Base-by-base conservation (phyloP, 1,140 invertebrate species). In the Glossosoma conforme region DNA sequence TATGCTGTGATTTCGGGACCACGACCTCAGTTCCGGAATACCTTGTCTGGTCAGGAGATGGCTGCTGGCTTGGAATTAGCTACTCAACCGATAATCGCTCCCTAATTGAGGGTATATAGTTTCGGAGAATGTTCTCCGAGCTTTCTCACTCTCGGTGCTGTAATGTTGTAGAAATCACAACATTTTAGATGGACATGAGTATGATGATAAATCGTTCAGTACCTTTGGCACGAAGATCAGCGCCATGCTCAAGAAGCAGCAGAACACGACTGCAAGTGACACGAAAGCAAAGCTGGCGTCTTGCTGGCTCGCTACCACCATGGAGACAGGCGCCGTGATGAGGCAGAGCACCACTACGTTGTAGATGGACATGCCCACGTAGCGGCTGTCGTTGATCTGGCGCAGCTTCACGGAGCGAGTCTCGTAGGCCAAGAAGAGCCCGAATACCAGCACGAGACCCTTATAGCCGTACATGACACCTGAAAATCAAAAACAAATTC, bases 331-430 rank as follows among this genome's bases (percentile, higher is more conserved):
- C 10, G 91, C 94, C 8, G 95, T 98, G 64, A 99, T 97, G 45
- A 98, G 74, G 67, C 94, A 97, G 10, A 99, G 79, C 18, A 99
- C 92, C 46, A 97, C 95, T 37, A 99, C 95, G 73, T 99, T 99
- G 75, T 99, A 99, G 63, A 99, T 98, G 59, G 93, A 93, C 92
- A 99, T 97, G 56, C 94, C 94, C 9, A 98, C 95, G 70, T 98
- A 96, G 62, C 94, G 81, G 0, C 93, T 96, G 75, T 99, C 97
- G 70, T 92, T 93, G 60, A 93, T 93, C 65, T 90, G 86, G 50
- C 90, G 88, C 6, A 93, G 84, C 77, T 99, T 99, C 17, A 98
- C 85, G 49, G 93, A 97, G 37, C 97, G 77, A 0, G 96, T 98
- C 73, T 99, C 97, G 65, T 98, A 99, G 1, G 97, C 91, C 51